Conservation (phyloP, 2,888 invertebrate genomes). For the Marronus borbonicus region DNA sequence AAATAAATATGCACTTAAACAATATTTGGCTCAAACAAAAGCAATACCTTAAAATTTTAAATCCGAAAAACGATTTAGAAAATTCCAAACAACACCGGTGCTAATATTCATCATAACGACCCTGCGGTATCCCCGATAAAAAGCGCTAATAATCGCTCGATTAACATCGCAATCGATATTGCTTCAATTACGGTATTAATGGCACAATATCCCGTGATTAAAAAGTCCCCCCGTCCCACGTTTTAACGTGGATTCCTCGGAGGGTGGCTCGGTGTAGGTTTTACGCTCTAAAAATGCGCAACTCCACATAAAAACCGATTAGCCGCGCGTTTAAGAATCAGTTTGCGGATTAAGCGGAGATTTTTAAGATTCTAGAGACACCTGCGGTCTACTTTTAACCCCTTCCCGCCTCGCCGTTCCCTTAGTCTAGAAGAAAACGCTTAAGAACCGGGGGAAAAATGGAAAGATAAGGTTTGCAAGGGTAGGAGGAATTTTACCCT, state of each 20-base stretch:
- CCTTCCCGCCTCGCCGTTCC: background rate
- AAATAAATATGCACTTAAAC: background rate
- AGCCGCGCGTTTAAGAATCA: slow-evolving; percentile 43
- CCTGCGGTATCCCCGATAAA: too few relatives aligned
- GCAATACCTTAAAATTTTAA: background rate
- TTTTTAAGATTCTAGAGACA: slow-evolving; percentile 40
- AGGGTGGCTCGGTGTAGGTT: too few relatives aligned
- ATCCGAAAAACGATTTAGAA: background rate
- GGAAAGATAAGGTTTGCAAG: background rate
- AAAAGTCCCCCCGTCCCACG: background rate
- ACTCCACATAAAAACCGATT: slow-evolving; percentile 34
- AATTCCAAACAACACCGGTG: too few relatives aligned
- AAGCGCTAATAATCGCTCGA: background rate
- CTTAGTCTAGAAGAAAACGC: background rate
- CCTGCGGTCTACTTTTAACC: slow-evolving; percentile 34
- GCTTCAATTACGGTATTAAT: slow-evolving; percentile 12
- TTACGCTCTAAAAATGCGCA: background rate
- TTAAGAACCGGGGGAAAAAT: background rate
- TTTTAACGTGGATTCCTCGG: background rate
- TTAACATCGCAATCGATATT: background rate
- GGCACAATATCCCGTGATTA: background rate
- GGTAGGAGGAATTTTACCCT: slow-evolving; percentile 3
- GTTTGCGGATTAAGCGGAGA: slow-evolving; percentile 42
- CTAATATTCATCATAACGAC: too few relatives aligned
- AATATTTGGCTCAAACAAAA: background rate